Evolutionary conservation across 2,888 invertebrate genomes (phyloP), one percentile per base, ranked within the genome.

Genomic region (Drosophila siamana): DNA sequence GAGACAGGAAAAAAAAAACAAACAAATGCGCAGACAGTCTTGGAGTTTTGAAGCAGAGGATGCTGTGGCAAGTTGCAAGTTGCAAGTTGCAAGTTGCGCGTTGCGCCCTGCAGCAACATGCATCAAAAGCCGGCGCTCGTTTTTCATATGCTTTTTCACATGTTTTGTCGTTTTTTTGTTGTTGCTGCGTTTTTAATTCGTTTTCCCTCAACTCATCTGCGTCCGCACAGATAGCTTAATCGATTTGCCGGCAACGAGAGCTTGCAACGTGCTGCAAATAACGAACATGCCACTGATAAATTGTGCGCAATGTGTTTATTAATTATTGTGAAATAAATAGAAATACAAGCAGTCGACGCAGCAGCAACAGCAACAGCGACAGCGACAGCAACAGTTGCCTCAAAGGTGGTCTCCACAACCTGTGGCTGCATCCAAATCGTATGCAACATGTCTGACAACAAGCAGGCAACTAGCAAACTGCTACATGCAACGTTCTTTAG

Each of bases 161-260:
- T 85, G 71, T 78, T 71, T 30, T 41, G n/a, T n/a, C n/a, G 15
- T 59, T 56, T 51, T 69, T 69, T 26, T 43, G 47, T 33, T 33
- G 24, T 15, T 52, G 51, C 52, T 67, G 55, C 67, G 68, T 68
- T 73, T 84, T 79, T 77, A 77, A 85, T 87, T 80, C 69, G 60
- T 87, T 87, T 87, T 86, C 63, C 56, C 68, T 72, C 63, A 60
- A 59, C 63, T 59, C 44, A 59, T 51, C 64, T 65, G 65, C 59
- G 75, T 69, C 64, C 62, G 65, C 61, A 86, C 59, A 86, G 88
- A 86, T 88, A 88, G 89, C 89, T 89, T 90, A 90, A 90, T 90
- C 90, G 89, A 89, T 89, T 90, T 80, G 80, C 84, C 78, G 56
- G 89, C 85, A 77, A 73, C 79, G n/a, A 30, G 30, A 60, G 77